phyloP scores from a whole-genome alignment of 2,888 invertebrate species.

The Ischnura elegans region DNA sequence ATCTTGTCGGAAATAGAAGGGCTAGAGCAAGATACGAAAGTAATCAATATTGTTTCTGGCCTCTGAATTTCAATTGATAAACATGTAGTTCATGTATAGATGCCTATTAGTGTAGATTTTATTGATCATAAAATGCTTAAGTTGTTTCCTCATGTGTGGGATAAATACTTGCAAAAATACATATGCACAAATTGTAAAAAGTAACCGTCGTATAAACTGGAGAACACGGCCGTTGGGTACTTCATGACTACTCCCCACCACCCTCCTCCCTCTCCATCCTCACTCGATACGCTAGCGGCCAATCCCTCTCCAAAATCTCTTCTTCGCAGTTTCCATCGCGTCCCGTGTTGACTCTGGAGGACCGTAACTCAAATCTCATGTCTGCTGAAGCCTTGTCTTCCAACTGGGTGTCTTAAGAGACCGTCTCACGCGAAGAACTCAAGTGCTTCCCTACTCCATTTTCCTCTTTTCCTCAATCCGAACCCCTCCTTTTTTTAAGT shows the following conservation, averaged over 20 bases:
- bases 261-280: not conserved
- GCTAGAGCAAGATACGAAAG: too few relatives aligned
- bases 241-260: not conserved
- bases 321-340: not conserved
- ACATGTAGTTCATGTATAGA: too few relatives aligned
- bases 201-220: too few relatives aligned
- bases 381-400: slow-evolving; percentile 44
- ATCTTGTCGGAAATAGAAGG: too few relatives aligned
- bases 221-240: too few relatives aligned
- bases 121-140: too few relatives aligned
- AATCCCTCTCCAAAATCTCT: not conserved
- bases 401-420: slow-evolving; percentile 23
- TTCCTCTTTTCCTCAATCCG: not conserved
- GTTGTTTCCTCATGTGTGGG: too few relatives aligned
- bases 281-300: not conserved
- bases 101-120: too few relatives aligned
- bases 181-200: too few relatives aligned
- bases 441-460: not conserved
- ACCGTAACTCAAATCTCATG: slow-evolving; percentile 47
- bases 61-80: too few relatives aligned
- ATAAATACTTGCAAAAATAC: too few relatives aligned
- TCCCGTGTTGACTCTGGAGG: slow-evolving; percentile 32
- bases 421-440: not conserved
- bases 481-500: not conserved
- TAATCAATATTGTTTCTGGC: too few relatives aligned